Conservation (phyloP, 2,888 invertebrate genomes). For the Conops quadrifasciatus region DNA sequence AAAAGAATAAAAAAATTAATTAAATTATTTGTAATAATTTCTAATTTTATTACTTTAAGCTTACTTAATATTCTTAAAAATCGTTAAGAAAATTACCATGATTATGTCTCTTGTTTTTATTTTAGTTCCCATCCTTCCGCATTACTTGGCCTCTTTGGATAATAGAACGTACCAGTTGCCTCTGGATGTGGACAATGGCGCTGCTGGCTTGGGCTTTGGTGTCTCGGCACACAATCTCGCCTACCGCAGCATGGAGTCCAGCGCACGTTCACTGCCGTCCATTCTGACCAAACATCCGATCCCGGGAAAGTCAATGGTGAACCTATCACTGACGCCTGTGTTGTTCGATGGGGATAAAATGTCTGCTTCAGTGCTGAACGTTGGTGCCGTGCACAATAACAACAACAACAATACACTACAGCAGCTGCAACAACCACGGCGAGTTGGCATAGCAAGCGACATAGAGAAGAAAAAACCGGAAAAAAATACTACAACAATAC, state of each 20-base stretch:
- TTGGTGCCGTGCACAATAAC: not conserved
- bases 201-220: conserved; percentile 44
- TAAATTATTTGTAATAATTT: too few relatives aligned
- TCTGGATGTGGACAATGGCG: conserved; percentile 38
- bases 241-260: conserved; percentile 57
- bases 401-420: conserved; percentile 36
- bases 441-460: not conserved
- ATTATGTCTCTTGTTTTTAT: too few relatives aligned
- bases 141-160: conserved; percentile 73
- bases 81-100: too few relatives aligned
- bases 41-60: too few relatives aligned
- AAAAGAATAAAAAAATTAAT: too few relatives aligned
- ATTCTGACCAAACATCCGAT: conserved; percentile 64
- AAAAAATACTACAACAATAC: conserved; percentile 4
- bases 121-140: conserved; percentile 85
- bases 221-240: conserved; percentile 54
- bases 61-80: too few relatives aligned
- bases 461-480: too few relatives aligned
- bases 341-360: conserved; percentile 16
- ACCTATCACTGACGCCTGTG: conserved; percentile 56
- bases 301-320: conserved; percentile 62
- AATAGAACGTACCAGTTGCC: conserved; percentile 54
- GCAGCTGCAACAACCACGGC: conserved; percentile 24
- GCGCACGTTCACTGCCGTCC: conserved; percentile 44
- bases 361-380: not conserved